phyloP scores from a whole-genome alignment of 1,140 invertebrate species.

The Paramacrobiotus metropolitanus region DNA sequence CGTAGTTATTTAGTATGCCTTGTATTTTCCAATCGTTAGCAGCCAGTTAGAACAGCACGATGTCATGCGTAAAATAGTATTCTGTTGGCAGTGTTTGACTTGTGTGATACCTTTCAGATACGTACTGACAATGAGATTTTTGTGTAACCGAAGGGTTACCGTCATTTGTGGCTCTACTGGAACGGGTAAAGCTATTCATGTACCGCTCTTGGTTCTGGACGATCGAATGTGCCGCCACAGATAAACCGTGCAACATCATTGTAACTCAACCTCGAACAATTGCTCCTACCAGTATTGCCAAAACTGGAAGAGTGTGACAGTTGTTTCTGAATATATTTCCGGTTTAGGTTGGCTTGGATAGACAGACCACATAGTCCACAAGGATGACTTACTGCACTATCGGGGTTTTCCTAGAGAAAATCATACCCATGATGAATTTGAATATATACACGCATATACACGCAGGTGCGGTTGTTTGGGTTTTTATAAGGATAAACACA shows the following conservation, averaged over 20 bases:
- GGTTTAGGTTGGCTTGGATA: conserved; percentile 35
- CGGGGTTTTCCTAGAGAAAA: conserved; percentile 38
- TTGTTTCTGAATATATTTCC: not conserved
- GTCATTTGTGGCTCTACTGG: not conserved
- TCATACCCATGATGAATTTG: conserved; percentile 34
- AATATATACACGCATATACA: conserved; percentile 60
- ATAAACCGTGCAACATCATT: conserved; percentile 46
- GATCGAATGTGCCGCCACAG: conserved; percentile 30
- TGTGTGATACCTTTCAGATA: not conserved
- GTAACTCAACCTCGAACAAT: conserved; percentile 66
- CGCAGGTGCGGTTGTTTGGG: conserved; percentile 40
- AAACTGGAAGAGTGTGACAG: conserved; percentile 33
- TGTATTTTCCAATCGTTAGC: no score
- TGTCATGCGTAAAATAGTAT: no score
- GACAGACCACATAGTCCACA: conserved; percentile 38
- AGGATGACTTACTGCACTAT: conserved; percentile 62
- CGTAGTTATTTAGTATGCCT: not conserved
- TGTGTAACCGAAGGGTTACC: not conserved
- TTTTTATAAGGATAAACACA: no score
- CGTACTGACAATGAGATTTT: not conserved
- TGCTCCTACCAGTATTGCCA: conserved; percentile 54
- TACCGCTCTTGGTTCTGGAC: conserved; percentile 67
- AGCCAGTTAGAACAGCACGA: no score
- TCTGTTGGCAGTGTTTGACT: not conserved
- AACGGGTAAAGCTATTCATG: conserved; percentile 47